These are phyloP conservation scores for Tenualosa thibaudeaui DNA, from an alignment of 2,797 vertebrate genomes.

Conservation along the genomic window DNA sequence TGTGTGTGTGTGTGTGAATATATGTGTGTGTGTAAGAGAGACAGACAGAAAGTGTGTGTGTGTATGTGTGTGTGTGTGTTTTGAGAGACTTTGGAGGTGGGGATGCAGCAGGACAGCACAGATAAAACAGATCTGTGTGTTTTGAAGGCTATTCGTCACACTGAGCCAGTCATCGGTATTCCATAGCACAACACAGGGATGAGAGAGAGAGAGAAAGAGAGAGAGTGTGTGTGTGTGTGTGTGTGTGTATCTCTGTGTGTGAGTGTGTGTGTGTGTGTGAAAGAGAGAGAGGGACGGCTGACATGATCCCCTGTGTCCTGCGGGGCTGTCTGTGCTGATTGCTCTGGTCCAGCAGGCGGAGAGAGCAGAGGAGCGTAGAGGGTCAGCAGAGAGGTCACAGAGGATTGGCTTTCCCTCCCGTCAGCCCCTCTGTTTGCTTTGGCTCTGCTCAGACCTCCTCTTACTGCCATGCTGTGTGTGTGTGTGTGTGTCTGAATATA, in stretches of 20 bases:
- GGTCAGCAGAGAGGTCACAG: slow-evolving; percentile 35
- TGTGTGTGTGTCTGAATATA: no score
- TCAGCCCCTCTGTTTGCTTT: slow-evolving; percentile 37
- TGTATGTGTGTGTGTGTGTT: not conserved
- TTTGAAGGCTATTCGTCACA: slow-evolving; percentile 1
- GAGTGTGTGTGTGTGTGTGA: not conserved
- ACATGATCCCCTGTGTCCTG: not conserved
- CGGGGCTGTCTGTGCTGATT: slow-evolving; percentile 39
- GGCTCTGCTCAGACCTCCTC: slow-evolving; percentile 22
- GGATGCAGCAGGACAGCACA: not conserved
- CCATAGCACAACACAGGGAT: not conserved
- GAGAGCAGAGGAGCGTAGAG: slow-evolving; percentile 34
- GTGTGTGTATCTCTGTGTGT: not conserved
- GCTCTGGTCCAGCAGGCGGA: slow-evolving; percentile 38
- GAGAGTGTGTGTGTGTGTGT: not conserved
- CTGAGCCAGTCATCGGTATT: not conserved
- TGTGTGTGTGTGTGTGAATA: no score
- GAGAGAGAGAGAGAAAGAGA: not conserved
- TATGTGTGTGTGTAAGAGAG: no score
- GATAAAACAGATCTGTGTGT: not conserved
- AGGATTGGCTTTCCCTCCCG: slow-evolving; percentile 36
- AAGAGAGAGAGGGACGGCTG: not conserved
- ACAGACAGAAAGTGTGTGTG: no score
- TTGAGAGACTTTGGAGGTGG: slow-evolving; percentile 1
- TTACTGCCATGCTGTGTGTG: not conserved